Percentiles rank a stretch among this genome's conserved stretches.
Evolutionary conservation across 2,888 invertebrate genomes (phyloP).

Genomic region (Philaethria dido): DNA sequence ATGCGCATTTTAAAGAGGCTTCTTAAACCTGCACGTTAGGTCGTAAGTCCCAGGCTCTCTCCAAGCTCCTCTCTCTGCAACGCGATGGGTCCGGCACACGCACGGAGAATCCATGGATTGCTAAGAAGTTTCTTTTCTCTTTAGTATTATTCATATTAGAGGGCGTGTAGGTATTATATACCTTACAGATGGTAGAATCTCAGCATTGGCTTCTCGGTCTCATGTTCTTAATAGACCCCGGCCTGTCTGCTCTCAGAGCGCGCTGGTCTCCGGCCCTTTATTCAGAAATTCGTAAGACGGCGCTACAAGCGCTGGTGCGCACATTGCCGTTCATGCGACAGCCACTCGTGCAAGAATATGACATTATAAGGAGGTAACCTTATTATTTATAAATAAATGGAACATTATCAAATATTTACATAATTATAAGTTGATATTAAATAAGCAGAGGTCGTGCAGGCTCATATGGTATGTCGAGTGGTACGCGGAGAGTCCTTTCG

Average conservation of each 20-base stretch:
- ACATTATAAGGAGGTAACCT: slow-evolving; percentile 63
- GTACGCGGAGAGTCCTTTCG: slow-evolving; percentile 70
- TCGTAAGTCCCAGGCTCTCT: too few species aligned
- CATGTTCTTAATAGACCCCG: slow-evolving; percentile 71
- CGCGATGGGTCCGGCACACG: too few species aligned
- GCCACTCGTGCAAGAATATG: slow-evolving; percentile 54
- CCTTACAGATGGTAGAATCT: slow-evolving; percentile 58
- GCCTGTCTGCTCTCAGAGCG: slow-evolving; percentile 56
- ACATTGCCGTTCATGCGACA: slow-evolving; percentile 53
- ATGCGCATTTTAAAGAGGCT: too few species aligned
- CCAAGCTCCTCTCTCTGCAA: too few species aligned
- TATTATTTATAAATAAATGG: background rate
- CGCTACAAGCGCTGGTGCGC: slow-evolving; percentile 65
- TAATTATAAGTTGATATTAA: background rate
- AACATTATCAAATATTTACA: too few species aligned
- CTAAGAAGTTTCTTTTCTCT: too few species aligned
- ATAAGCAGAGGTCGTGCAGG: slow-evolving; percentile 54
- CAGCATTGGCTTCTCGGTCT: slow-evolving; percentile 67
- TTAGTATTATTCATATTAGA: background rate
- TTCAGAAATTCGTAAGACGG: slow-evolving; percentile 62
- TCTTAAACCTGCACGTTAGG: too few species aligned
- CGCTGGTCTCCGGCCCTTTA: slow-evolving; percentile 64
- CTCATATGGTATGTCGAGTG: slow-evolving; percentile 78
- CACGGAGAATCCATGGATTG: too few species aligned
- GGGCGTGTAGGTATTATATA: too few species aligned